These are phyloP conservation scores for Aspidiotus destructor DNA, from an alignment of 2,888 invertebrate species.

Conservation along the genomic window DNA sequence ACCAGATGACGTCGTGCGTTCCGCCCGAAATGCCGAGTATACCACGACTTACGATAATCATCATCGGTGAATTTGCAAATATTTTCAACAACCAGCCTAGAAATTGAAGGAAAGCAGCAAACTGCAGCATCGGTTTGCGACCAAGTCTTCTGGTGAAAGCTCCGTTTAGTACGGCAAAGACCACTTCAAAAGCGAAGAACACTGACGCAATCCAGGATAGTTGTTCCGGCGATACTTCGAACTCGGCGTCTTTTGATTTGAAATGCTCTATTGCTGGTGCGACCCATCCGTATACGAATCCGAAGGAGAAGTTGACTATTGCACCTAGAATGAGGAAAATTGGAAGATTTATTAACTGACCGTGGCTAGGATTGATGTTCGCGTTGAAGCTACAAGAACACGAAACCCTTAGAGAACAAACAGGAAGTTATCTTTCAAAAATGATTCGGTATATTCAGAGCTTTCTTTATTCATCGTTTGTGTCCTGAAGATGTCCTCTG, in stretches of 20 bases:
- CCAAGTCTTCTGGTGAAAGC: slow-evolving; percentile 7
- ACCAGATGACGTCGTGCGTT: slow-evolving; percentile 35
- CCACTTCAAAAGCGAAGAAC: not conserved
- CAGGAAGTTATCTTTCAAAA: too few species aligned
- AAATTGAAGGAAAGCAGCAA: not conserved
- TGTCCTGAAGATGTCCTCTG: too few species aligned
- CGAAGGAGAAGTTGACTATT: not conserved
- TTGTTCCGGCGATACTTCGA: slow-evolving; percentile 6
- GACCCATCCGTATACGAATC: slow-evolving; percentile 14
- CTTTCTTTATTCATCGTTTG: too few species aligned
- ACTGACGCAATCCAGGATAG: slow-evolving; percentile 17
- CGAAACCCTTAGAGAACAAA: too few species aligned
- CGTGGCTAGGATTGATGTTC: too few species aligned
- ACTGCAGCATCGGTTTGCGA: not conserved
- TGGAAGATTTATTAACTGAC: too few species aligned
- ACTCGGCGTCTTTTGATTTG: not conserved
- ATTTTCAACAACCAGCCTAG: slow-evolving; percentile 7
- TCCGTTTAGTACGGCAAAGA: not conserved
- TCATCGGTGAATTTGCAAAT: not conserved
- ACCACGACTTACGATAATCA: slow-evolving; percentile 35
- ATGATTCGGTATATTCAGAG: too few species aligned
- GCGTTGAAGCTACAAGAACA: too few species aligned
- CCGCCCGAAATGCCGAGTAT: slow-evolving; percentile 37
- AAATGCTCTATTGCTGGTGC: slow-evolving; percentile 11
- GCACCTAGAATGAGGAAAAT: too few species aligned